Conservation (phyloP, 2,797 vertebrate species). For the Spinibarbus caldwelli region DNA sequence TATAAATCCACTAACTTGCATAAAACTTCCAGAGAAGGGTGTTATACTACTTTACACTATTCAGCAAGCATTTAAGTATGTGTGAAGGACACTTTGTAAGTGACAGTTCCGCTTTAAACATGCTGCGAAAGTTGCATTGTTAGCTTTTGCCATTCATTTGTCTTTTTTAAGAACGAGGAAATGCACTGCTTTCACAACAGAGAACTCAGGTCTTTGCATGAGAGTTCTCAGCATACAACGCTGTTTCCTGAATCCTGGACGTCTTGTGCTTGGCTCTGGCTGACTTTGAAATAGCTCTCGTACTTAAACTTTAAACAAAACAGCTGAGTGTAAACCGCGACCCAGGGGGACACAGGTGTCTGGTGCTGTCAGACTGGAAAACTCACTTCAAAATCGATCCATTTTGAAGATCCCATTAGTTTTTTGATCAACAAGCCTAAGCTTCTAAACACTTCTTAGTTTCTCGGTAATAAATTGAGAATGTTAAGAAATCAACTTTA, state of each 20-base stretch:
- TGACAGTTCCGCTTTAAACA: slow-evolving; percentile 8
- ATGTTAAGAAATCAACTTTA: not conserved
- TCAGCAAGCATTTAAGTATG: not conserved
- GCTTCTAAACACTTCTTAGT: not conserved
- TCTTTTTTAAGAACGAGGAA: slow-evolving; percentile 49
- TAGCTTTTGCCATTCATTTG: not conserved
- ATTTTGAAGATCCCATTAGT: not conserved
- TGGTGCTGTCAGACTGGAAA: not conserved
- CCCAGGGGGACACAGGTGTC: not conserved
- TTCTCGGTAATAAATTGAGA: not conserved
- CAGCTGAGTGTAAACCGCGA: not conserved
- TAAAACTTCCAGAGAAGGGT: not conserved
- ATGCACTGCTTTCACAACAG: slow-evolving; percentile 37
- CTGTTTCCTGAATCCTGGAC: slow-evolving; percentile 58
- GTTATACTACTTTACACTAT: not conserved
- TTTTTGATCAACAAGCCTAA: not conserved
- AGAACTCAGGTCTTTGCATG: slow-evolving; percentile 4
- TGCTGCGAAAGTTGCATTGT: slow-evolving; percentile 30
- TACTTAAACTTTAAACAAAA: slow-evolving; percentile 24
- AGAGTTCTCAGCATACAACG: slow-evolving; percentile 53
- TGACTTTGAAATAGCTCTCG: not conserved
- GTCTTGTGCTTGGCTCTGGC: slow-evolving; percentile 38
- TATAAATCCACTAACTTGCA: not conserved
- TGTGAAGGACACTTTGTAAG: slow-evolving; percentile 7
- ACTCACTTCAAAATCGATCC: not conserved